These are phyloP conservation scores for Magallana nippona DNA, from an alignment of 2,888 invertebrate species.

Conservation along the genomic window DNA sequence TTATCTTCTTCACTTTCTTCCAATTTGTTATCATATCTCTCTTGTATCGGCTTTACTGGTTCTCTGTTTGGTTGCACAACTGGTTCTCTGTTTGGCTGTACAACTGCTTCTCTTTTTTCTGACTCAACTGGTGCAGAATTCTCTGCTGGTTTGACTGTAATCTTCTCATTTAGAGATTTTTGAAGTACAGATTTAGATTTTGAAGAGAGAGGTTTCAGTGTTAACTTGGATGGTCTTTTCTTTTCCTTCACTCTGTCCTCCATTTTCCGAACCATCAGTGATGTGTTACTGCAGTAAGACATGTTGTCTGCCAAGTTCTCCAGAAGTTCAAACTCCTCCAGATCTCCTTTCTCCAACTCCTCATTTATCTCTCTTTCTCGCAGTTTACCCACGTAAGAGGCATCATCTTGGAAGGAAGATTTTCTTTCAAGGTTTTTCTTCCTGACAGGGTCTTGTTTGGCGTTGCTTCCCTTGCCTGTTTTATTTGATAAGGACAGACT, in stretches of 20 bases:
- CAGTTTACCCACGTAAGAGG: slow-evolving; percentile 66
- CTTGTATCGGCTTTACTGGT: background rate
- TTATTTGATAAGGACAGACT: background rate
- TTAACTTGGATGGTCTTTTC: background rate
- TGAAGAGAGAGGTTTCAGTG: background rate
- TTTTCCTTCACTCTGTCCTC: slow-evolving; percentile 41
- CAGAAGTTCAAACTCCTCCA: slow-evolving; percentile 79
- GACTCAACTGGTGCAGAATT: too few species aligned
- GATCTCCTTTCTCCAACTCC: slow-evolving; percentile 72
- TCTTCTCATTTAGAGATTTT: too few species aligned
- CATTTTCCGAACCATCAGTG: slow-evolving; percentile 65
- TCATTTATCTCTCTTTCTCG: slow-evolving; percentile 63
- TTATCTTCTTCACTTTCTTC: slow-evolving; percentile 52
- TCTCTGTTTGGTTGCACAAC: background rate
- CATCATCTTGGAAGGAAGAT: slow-evolving; percentile 64
- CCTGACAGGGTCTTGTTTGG: background rate
- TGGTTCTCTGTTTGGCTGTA: background rate
- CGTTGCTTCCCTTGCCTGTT: background rate
- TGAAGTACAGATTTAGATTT: too few species aligned
- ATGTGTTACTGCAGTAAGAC: slow-evolving; percentile 78
- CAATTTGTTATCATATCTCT: slow-evolving; percentile 47
- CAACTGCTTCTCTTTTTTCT: too few species aligned
- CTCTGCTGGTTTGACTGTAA: too few species aligned
- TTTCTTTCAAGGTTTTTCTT: slow-evolving; percentile 17
- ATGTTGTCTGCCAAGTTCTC: slow-evolving; percentile 79